Percentiles rank a stretch among this genome's conserved stretches.
phyloP scores from a whole-genome alignment of 2,888 invertebrate species.

The Salticus scenicus region DNA sequence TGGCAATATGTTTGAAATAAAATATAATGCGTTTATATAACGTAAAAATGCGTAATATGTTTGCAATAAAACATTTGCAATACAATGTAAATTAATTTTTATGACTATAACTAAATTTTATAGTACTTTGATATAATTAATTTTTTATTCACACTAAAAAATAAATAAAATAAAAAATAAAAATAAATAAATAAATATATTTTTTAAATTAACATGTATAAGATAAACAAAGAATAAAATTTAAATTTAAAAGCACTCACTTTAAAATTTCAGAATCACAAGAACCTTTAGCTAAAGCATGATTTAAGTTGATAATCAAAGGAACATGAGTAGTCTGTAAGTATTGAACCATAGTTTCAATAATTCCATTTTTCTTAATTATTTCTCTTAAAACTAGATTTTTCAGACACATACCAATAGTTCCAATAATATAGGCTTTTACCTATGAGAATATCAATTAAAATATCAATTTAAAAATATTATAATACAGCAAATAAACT shows the following conservation, averaged over 20 bases:
- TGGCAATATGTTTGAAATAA: too few species aligned
- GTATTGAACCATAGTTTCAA: slow-evolving; percentile 55
- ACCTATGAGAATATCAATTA: slow-evolving; percentile 21
- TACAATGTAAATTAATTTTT: too few species aligned
- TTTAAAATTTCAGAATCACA: slow-evolving; percentile 54
- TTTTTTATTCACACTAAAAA: too few species aligned
- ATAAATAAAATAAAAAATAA: too few species aligned
- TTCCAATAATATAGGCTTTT: slow-evolving; percentile 46
- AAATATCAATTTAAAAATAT: background rate
- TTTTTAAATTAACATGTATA: background rate
- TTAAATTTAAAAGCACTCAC: too few species aligned
- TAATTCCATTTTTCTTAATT: slow-evolving; percentile 35
- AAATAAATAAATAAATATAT: background rate
- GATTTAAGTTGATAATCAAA: slow-evolving; percentile 54
- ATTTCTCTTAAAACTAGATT: slow-evolving; percentile 36
- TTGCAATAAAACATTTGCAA: too few species aligned
- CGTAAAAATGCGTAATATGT: too few species aligned
- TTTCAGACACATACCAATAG: slow-evolving; percentile 49
- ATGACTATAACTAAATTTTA: too few species aligned
- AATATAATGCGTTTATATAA: too few species aligned
- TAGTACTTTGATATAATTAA: too few species aligned
- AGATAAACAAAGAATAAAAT: background rate
- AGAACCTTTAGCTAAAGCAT: slow-evolving; percentile 51
- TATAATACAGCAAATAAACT: background rate
- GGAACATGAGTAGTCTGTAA: slow-evolving; percentile 55